Base-by-base conservation (phyloP, 2,113 vertebrate genomes). In the Hystrix cristata region DNA sequence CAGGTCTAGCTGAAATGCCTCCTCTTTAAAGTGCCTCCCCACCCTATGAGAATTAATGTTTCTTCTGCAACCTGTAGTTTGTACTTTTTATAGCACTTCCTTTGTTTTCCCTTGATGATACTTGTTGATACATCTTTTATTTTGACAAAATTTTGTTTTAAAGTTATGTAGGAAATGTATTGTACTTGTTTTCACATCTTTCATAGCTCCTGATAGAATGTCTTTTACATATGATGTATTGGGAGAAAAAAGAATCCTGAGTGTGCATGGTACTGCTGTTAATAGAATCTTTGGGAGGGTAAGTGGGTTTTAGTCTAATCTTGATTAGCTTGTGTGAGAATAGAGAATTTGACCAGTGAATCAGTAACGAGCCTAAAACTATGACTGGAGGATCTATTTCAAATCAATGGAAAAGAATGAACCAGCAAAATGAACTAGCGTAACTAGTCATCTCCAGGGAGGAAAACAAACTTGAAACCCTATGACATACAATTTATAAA, bases 81-180 rank as follows among this genome's bases (percentile, higher is more conserved):
- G 18, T 94, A 86, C 15, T 46, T 51, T 72, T 69, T 48, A 9
- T 64, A 55, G 1, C 82, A 84, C 27, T 51, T 91, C 18, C 5
- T 95, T 74, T 71, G 51, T 57, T 95, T 83, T 82, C 29, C 62
- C 11, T 87, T 87, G 8, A 18, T 84, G 80, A 23, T 31, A 46
- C 21, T 65, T 96, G 38, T 86, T 72, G 67, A 51, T 90, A 62
- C 43, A 11, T 60, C 27, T 71, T 92, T 55, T 65, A 21, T 43
- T 89, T 79, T 65, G 38, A 93, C 7, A 87, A 59, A 46, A 65
- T 53, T 21, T 93, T 83, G n/a, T 85, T 83, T 83, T 88, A 18
- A 93, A 62, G 46, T 67, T 72, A 34, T 87, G 27, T 60, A 87
- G 29, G 5, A 14, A 74, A 93, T 64, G n/a, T 60, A 23, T 57